Percentiles rank a stretch among this genome's conserved stretches.
Conservation (phyloP, 2,888 invertebrate species). For the Gasteruption jaculator region DNA sequence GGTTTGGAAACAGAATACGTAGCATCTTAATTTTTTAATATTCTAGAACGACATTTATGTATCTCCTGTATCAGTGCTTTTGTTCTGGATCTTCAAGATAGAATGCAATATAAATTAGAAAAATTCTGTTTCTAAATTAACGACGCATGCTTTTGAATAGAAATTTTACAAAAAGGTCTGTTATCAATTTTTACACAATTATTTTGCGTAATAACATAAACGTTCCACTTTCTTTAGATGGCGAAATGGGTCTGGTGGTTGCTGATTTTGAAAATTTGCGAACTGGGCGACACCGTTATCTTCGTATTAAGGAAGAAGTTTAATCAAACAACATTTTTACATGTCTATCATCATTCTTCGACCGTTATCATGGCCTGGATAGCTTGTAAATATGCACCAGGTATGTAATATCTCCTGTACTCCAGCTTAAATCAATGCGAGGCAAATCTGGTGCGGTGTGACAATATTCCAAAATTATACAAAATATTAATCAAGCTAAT, state of each 20-base stretch:
- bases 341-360: conserved; percentile 69
- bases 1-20: no score
- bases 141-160: neutral
- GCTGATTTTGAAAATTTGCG: conserved; percentile 61
- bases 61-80: no score
- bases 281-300: conserved; percentile 67
- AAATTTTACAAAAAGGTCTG: neutral
- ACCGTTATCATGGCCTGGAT: conserved; percentile 61
- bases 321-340: conserved; percentile 67
- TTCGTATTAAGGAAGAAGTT: conserved; percentile 70
- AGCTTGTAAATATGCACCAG: conserved; percentile 62
- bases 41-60: no score
- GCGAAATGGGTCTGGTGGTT: conserved; percentile 60
- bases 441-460: no score
- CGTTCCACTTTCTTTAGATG: conserved; percentile 34
- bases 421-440: no score
- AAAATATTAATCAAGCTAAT: no score
- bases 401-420: no score
- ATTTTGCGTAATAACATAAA: neutral
- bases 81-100: neutral
- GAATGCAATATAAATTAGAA: neutral
- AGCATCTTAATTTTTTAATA: no score
- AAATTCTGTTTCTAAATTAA: neutral
- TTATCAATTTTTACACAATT: neutral
- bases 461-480: no score